Percentiles rank a stretch among this genome's conserved stretches.
These are phyloP conservation scores for Chymomyza costata DNA, from an alignment of 1,140 invertebrate species.

Conservation along the genomic window DNA sequence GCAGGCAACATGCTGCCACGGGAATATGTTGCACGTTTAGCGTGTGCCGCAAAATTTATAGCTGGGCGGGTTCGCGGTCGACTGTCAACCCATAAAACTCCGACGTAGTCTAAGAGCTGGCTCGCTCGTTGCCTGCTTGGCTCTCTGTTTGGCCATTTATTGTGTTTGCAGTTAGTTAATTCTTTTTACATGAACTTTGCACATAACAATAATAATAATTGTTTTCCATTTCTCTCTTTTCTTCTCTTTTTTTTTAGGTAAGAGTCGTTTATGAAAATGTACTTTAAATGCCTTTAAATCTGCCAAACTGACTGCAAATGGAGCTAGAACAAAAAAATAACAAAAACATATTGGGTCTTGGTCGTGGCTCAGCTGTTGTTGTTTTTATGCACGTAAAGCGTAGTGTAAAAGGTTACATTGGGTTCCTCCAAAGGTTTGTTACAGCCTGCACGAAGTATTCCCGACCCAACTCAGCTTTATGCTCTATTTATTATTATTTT, in stretches of 20 bases:
- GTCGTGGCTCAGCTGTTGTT: conserved; percentile 1
- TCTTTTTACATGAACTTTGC: conserved; percentile 68
- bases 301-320: conserved; percentile 18
- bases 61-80: conserved; percentile 58
- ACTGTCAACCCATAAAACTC: conserved; percentile 68
- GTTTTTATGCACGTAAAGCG: too few species aligned
- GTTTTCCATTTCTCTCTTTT: conserved; percentile 30
- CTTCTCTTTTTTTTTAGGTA: conserved; percentile 29
- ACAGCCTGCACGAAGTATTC: too few species aligned
- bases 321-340: conserved; percentile 48
- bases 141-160: conserved; percentile 44
- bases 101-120: conserved; percentile 6
- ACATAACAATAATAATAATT: conserved; percentile 69
- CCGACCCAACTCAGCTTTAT: too few species aligned
- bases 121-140: conserved; percentile 2
- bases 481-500: too few species aligned
- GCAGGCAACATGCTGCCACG: conserved; percentile 1
- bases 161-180: conserved; percentile 69
- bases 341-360: conserved; percentile 34
- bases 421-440: too few species aligned
- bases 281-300: conserved; percentile 52
- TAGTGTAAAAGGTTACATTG: too few species aligned
- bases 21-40: conserved; percentile 68
- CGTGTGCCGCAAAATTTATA: conserved; percentile 59
- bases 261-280: conserved; percentile 46